Conservation (phyloP, 2,797 vertebrate genomes). For the Amblyraja radiata region DNA sequence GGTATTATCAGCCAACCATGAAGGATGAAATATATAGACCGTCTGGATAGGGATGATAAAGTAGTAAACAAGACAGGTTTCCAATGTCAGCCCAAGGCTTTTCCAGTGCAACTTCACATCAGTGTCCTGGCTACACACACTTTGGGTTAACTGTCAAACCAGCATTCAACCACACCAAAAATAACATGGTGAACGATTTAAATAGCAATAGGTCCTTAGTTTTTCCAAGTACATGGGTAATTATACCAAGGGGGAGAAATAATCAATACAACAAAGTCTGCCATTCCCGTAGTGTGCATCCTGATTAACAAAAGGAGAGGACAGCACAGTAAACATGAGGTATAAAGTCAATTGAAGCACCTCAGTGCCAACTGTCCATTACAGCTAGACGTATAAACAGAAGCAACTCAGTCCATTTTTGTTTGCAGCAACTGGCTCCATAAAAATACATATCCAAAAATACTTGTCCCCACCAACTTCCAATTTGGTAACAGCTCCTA, state of each 20-base stretch:
- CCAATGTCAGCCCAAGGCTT: not conserved
- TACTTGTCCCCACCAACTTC: not conserved
- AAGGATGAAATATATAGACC: not conserved
- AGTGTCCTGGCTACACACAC: not conserved
- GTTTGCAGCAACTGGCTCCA: slow-evolving; percentile 27
- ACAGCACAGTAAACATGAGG: slow-evolving; percentile 6
- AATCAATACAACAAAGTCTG: not conserved
- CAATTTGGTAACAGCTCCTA: not conserved
- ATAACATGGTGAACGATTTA: not conserved
- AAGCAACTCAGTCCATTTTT: not conserved
- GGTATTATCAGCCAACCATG: not conserved
- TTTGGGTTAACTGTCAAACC: not conserved
- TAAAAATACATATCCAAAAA: slow-evolving; percentile 23
- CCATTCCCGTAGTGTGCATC: not conserved
- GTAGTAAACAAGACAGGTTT: not conserved
- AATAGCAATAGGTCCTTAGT: not conserved
- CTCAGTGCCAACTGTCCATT: not conserved
- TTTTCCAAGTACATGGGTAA: not conserved
- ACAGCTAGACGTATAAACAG: not conserved
- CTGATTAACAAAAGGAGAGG: not conserved
- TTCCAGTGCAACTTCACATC: not conserved
- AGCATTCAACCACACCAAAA: not conserved
- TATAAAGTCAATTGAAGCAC: no score
- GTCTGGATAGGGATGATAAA: not conserved
- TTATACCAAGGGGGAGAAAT: not conserved